Base-by-base conservation (phyloP, 2,797 vertebrate species). In the Leptatherina wallacei region DNA sequence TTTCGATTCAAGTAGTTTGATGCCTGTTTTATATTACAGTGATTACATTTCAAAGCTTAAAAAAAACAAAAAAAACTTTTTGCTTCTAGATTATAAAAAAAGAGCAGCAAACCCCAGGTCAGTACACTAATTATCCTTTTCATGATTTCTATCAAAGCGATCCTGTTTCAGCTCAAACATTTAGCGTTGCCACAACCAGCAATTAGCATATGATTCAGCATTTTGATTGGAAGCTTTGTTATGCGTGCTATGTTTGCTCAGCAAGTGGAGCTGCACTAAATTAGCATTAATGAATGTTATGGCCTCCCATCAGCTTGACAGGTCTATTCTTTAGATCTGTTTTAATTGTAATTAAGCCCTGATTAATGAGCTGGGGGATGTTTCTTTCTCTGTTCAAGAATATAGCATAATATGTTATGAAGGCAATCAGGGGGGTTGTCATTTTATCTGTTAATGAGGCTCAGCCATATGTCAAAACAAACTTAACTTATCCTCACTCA, bases 321-420 rank as follows among this genome's bases (percentile, higher is more conserved):
- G 89, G 85, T 89, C 91, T 90, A 90, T 90, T 92, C 85, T 92
- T 93, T 89, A 89, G 82, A 92, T 91, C 82, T 61, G 82, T 89
- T 91, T 88, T 91, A 92, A 92, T 91, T 92, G 89, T 91, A 92
- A 93, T 92, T 92, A 93, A 87, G 85, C 59, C 59, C 83, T 92
- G 90, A 94, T 94, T 92, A 92, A 94, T 73, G 70, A 89, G 88
- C 80, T 65, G 57, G 78, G 75, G 80, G 76, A 83, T 70, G 78
- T 86, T 89, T 83, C 75, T 85, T 85, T 90, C 86, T 90, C 85
- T 86, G 85, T 88, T 85, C 76, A 73, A 78, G 84, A 89, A 88
- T 87, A 80, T 73, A 67, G 78, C 14, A 42, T 91, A 87, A 88
- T 91, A 87, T 86, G 85, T 90, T 89, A 82, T 85, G 88, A 92